Evolutionary conservation across 1,140 invertebrate species (phyloP).

Genomic region (Matsumurasca onukii): DNA sequence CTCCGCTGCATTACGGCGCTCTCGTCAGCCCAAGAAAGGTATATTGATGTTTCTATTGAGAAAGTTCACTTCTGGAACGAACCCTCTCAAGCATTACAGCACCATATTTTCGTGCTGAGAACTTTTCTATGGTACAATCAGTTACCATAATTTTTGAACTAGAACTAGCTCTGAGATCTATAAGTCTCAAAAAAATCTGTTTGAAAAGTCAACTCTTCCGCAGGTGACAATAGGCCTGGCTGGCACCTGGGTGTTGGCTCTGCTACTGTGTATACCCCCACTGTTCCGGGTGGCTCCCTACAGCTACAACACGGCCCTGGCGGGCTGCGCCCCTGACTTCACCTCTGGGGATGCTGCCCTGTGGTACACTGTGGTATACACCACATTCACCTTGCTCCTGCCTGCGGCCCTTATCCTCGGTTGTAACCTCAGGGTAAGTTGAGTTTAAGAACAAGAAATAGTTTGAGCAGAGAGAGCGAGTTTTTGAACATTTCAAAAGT

Average conservation of each 20-base stretch:
- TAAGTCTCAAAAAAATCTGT: too few relatives aligned
- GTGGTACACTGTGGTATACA: conserved; percentile 64
- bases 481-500: too few relatives aligned
- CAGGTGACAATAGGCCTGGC: conserved; percentile 51
- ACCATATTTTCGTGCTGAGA: too few relatives aligned
- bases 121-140: too few relatives aligned
- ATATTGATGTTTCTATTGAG: too few relatives aligned
- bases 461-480: too few relatives aligned
- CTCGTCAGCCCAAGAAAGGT: conserved; percentile 67
- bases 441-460: too few relatives aligned
- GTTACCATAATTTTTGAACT: too few relatives aligned
- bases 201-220: too few relatives aligned
- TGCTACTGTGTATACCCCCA: conserved; percentile 50
- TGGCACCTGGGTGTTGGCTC: conserved; percentile 52
- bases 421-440: conserved; percentile 65
- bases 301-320: conserved; percentile 57
- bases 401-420: conserved; percentile 67
- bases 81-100: too few relatives aligned
- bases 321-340: conserved; percentile 66
- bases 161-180: too few relatives aligned
- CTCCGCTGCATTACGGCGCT: conserved; percentile 72
- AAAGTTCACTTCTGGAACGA: too few relatives aligned
- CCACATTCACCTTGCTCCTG: conserved; percentile 61
- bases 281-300: conserved; percentile 52
- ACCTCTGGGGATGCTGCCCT: conserved; percentile 55